Evolutionary conservation across 2,113 vertebrate species (phyloP).

Genomic region (Crotalus helleri): DNA sequence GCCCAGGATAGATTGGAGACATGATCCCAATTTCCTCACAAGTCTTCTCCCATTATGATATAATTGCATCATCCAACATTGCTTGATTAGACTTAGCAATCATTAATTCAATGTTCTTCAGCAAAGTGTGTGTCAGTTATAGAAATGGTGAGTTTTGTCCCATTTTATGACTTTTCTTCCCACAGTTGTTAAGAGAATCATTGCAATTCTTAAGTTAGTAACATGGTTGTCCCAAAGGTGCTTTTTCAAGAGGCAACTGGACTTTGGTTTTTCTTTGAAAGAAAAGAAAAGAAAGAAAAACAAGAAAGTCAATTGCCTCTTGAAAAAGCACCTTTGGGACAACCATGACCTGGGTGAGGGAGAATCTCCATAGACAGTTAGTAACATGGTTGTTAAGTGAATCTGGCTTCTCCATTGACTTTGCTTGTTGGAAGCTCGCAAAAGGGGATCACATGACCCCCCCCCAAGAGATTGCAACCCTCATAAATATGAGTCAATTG

Average conservation of each 20-base stretch:
- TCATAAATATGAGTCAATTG: neutral
- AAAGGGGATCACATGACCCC: neutral
- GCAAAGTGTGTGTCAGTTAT: neutral
- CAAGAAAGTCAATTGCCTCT: too few species aligned
- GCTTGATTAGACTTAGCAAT: neutral
- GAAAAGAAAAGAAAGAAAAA: too few species aligned
- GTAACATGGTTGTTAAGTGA: neutral
- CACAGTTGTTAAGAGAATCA: neutral
- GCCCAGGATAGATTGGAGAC: neutral
- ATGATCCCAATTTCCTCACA: neutral
- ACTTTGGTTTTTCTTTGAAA: too few species aligned
- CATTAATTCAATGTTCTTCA: neutral
- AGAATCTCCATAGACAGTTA: too few species aligned
- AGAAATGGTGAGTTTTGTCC: neutral
- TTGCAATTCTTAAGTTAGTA: neutral
- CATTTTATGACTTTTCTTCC: neutral
- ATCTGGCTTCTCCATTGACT: neutral
- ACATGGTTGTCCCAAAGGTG: too few species aligned
- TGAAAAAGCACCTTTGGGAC: too few species aligned
- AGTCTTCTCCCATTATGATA: neutral
- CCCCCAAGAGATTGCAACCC: neutral
- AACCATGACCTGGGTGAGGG: too few species aligned
- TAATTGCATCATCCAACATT: neutral
- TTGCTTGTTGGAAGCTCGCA: neutral
- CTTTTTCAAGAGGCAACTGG: too few species aligned